Evolutionary conservation across 2,888 invertebrate species (phyloP), one percentile per base, ranked within the genome.

Genomic region (Oscheius sp.): DNA sequence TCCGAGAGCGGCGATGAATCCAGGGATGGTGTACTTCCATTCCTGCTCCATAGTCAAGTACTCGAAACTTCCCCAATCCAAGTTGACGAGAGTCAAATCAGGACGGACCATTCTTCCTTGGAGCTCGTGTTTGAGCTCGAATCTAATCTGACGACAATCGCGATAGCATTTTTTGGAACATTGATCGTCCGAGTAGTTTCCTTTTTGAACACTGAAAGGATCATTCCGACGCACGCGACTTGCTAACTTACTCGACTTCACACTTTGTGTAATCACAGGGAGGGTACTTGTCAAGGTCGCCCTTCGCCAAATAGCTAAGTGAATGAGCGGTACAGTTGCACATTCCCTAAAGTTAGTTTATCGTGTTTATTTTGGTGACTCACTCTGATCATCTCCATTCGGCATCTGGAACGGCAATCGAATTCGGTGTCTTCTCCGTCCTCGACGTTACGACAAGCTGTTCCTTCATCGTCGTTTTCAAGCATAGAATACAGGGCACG

Each of bases 41-140:
- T 84, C 75, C 73, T 88, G 88, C 47, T 88, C 86, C 82, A 88
- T 80, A 13, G 83, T 83, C 74, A 88, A 71, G 75, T 87, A 88
- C 76, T 88, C 88, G 78, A 88, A 88, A 10, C 84, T 82, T 62
- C 87, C 88, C 88, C 88, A 88, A 55, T 84, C 77, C 4, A 88
- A 78, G 60, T 87, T 79, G 63, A 84, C 76, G n/a, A 83, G 79
- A 0, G 88, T 88, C 62, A 88, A 70, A 74, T 87, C 88, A 10
- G 86, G 80, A 47, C 86, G 76, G 50, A 85, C 81, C 82, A 85
- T 83, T 50, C 80, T 78, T 60, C 88, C 88, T 62, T 88, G 85
- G 32, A 80, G 76, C 51, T 84, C 81, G 70, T 87, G 87, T 35
- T 84, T 83, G 37, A 88, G 78, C 63, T 86, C 83, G 76, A 78